Base-by-base conservation (phyloP, 2,888 invertebrate species). In the Anorthoa munda region DNA sequence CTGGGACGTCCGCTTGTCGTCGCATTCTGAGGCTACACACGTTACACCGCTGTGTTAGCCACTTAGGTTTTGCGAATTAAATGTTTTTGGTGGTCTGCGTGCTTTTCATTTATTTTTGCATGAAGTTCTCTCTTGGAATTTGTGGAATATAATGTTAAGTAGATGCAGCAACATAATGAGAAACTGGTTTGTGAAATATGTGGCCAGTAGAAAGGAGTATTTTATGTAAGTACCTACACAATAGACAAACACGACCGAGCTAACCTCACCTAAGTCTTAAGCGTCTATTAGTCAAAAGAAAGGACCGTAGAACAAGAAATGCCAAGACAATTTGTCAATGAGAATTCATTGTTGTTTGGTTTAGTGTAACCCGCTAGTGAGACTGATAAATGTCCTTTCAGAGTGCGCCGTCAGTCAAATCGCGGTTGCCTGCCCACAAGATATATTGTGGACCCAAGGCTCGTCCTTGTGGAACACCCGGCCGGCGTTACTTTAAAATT, bases 301-400 rank as follows among this genome's bases (percentile, higher is more conserved):
- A 91, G 89, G 90, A 91, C 88, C 83, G 89, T 90, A 91, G 89
- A 90, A 90, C 92, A 93, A 93, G 93, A 92, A 94, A 95, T 92
- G 90, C 91, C 87, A 91, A 93, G 94, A 96, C 94, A 95, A 96
- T 95, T 96, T 95, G 95, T 95, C 95, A 95, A 96, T 96, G 94
- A 94, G 94, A 94, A 96, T 95, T 95, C 95, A 95, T 95, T 95
- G 96, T 95, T 95, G 95, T 95, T 96, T 95, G 95, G 95, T 95
- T 95, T 94, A 95, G 93, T 93, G 95, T 94, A 94, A 94, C 95
- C 95, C 95, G 92, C 95, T 95, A 94, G 95, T 94, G 95, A 95
- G 95, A 92, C 95, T 95, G 96, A 96, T 95, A 95, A 95, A 96
- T 96, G 95, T 95, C 95, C 96, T 94, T 95, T 96, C 95, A 95